Base-by-base conservation (phyloP, 2,113 vertebrate species). In the Neomonachus schauinslandi region DNA sequence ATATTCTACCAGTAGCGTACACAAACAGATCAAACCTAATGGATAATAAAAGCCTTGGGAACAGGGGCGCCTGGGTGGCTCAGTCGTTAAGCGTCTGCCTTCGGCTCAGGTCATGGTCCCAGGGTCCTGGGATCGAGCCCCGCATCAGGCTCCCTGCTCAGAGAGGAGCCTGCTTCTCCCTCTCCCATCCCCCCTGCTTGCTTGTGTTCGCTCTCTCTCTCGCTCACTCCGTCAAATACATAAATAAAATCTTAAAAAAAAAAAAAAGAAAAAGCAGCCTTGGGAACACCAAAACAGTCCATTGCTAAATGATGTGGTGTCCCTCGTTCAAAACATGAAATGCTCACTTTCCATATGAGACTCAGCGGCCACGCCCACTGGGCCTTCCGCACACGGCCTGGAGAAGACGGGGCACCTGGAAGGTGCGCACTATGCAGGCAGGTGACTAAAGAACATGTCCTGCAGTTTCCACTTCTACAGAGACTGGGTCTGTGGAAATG, bases 341-440 rank as follows among this genome's bases (percentile, higher is more conserved):
- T 1, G 0, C 11, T 51, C 14, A 31, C 28, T 89, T 26, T 79
- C 11, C 6, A 2, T 46, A 2, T 31, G 11, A 88, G 31, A 24
- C 31, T 77, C n/a, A 22, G 6, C 1, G 28, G 83, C 71, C 31
- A 4, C 19, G 74, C 69, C 28, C 51, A 1, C 19, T 0, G 16
- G 7, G n/a, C 59, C 83, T 39, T n/a, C 42, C 0, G 5, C 65
- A 42, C 9, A 15, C 2, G 11, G 46, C 31, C 9, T 26, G 24
- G 36, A 55, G 71, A 69, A 33, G 33, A 31, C 10, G 0, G 18
- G 22, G 36, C 51, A 9, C 55, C 81, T 9, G 55, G 42, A 39
- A 74, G 77, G 67, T 0, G 6, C 10, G 0, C 11, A 5, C 69
- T 11, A 1, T 7, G 2, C 0, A 0, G 18, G 21, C 72, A 55